Evolutionary conservation across 2,113 vertebrate genomes (phyloP).

Genomic region (Acinonyx jubatus): DNA sequence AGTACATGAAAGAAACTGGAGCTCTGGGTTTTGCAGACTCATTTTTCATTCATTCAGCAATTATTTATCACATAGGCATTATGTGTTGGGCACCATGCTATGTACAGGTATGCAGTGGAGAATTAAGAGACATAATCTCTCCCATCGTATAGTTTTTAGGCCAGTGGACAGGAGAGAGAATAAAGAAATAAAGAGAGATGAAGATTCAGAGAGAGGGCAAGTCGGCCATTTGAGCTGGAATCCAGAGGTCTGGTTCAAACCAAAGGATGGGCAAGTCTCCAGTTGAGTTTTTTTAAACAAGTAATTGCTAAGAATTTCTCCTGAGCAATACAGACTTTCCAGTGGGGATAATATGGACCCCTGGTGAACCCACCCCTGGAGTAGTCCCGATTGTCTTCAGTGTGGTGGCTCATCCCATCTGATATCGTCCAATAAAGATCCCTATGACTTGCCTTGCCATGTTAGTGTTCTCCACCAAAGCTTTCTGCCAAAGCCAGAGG

Average conservation of each 20-base stretch:
- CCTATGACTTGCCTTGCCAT: background rate
- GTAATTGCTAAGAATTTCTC: constrained; percentile 1
- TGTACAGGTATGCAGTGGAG: background rate
- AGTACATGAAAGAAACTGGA: background rate
- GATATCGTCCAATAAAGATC: background rate
- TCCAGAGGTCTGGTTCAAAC: background rate
- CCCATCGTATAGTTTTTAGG: background rate
- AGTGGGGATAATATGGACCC: background rate
- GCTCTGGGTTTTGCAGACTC: background rate
- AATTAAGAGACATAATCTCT: background rate
- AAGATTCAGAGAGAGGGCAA: constrained; percentile 20
- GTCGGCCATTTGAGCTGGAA: background rate
- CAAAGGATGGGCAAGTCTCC: background rate
- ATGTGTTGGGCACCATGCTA: background rate
- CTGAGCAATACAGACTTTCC: constrained; percentile 4
- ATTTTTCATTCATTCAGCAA: constrained; percentile 3
- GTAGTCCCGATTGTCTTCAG: background rate
- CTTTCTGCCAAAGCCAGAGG: background rate
- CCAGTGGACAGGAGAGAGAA: background rate
- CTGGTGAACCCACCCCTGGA: background rate
- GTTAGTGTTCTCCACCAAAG: background rate
- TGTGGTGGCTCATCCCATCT: background rate
- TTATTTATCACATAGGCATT: background rate
- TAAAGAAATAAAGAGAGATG: background rate
- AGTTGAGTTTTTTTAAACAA: background rate